Percentiles rank a stretch among this genome's conserved stretches.
Conservation (phyloP, 2,888 invertebrate genomes). For the Lepas anatifera region DNA sequence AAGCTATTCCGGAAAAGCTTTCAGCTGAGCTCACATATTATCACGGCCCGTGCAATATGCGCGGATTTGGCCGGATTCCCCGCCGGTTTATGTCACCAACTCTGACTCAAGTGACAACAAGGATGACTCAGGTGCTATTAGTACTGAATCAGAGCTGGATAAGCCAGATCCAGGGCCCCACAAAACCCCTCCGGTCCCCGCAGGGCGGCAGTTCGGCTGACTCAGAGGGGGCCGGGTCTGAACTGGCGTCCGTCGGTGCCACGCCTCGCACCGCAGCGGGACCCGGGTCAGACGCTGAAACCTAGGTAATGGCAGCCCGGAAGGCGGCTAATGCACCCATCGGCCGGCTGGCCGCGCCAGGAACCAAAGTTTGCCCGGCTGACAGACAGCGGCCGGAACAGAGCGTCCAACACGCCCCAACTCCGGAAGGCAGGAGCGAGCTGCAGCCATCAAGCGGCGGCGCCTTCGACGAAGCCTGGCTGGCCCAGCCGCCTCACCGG, state of each 20-base stretch:
- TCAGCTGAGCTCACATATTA: no score
- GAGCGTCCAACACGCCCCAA: neutral
- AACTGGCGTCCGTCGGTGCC: neutral
- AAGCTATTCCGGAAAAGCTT: no score
- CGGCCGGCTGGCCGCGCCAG: neutral
- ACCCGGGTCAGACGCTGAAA: neutral
- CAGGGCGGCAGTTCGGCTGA: no score
- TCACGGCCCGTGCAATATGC: no score
- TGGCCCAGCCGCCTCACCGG: neutral
- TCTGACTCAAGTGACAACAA: no score
- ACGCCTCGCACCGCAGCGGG: neutral
- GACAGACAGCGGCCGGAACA: conserved; percentile 5
- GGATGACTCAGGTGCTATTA: no score
- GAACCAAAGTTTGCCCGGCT: neutral
- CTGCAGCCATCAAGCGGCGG: neutral
- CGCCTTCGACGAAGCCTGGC: neutral
- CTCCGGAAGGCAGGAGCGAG: conserved; percentile 11
- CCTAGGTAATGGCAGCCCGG: conserved; percentile 6
- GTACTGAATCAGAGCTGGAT: no score
- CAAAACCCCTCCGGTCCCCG: no score
- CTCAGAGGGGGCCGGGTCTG: no score
- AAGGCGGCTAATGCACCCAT: conserved; percentile 13
- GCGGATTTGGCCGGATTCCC: no score
- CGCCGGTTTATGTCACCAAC: no score
- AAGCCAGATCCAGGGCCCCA: no score